Evolutionary conservation across 2,888 invertebrate species (phyloP), one percentile per base, ranked within the genome.

Genomic region (Zygothrica quintamaculata): DNA sequence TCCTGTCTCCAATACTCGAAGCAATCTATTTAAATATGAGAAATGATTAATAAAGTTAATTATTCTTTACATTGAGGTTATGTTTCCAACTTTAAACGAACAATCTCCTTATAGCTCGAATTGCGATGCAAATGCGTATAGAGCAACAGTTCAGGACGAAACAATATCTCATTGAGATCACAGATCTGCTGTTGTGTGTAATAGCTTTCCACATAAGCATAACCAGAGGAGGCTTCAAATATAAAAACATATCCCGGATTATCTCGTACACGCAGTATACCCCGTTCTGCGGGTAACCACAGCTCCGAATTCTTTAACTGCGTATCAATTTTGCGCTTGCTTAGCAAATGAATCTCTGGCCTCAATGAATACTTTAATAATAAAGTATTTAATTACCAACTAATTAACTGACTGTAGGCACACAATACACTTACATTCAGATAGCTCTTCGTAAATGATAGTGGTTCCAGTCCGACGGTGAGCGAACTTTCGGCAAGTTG

Each of bases 401-500:
- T 6, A 36, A 2, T 3, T 11, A 4, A 36, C 5, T 2, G 13
- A 37, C 13, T 11, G 1, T 6, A 1, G 5, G 1, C 0, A 34
- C 8, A 5, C 0, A 5, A 5, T 9, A 2, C 13, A 74, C 87
- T 66, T 29, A 90, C 90, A 75, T 89, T 89, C 0, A 90, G 70
- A 75, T 77, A 90, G 1, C 76, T 50, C 9, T 69, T 74, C 4
- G 86, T 90, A 47, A 78, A 89, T 1, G 92, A 87, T 4, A 91
- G 84, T 39, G 93, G 92, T 51, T 93, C 92, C 1, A 92, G 88
- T 0, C 92, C 93, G 7, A 94, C 84, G 42, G 92, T 90, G 48
- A 94, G 88, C 1, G 92, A 92, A 26, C 93, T 93, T 43, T 92
- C 90, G 0, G 92, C 88, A 61, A 94, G 87, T 72, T 93, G 93